Base-by-base conservation (phyloP, 2,797 vertebrate genomes). In the Halcyon smyrnensis region DNA sequence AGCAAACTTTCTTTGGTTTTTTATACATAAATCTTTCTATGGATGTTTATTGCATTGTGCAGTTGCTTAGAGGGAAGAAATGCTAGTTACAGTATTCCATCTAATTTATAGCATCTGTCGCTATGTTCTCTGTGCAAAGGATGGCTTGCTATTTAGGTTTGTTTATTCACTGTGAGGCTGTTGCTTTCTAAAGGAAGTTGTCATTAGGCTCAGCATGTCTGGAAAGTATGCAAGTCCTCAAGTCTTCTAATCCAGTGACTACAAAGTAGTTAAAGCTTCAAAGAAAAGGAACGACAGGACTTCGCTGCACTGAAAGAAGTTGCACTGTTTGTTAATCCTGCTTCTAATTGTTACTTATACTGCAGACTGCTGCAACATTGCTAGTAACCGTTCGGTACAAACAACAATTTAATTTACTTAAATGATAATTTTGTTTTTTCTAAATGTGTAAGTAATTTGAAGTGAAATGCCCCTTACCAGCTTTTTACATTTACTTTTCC, bases 161-260 rank as follows among this genome's bases (percentile, higher is more conserved):
- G 85, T 96, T 97, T 97, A 93, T 95, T 94, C 91, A 84, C 87
- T 94, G 89, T 80, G 83, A 90, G 86, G 37, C 84, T 87, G 70
- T 81, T 96, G 87, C 93, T 95, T 96, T 96, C 89, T 91, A 97
- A 97, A 97, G 95, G 95, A 97, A 94, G 91, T 95, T 97, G 92
- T 96, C 95, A 74, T 97, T 97, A 95, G 91, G 79, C 84, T 86
- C 92, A 93, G 92, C 90, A 74, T 76, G 91, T 97, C 97, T 98
- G 94, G 95, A 95, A 97, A 97, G 94, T 95, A 97, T 97, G 96
- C 96, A 96, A 71, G 92, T 86, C 78, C 88, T 94, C 94, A 92
- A 96, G 78, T 86, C 51, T 96, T 89, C 88, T 91, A 97, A 94
- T 87, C 93, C 85, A 87, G 41, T 62, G 84, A 95, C 91, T 93